Evolutionary conservation across 2,888 invertebrate species (phyloP), one percentile per base, ranked within the genome.

Genomic region (Ophion costatus): DNA sequence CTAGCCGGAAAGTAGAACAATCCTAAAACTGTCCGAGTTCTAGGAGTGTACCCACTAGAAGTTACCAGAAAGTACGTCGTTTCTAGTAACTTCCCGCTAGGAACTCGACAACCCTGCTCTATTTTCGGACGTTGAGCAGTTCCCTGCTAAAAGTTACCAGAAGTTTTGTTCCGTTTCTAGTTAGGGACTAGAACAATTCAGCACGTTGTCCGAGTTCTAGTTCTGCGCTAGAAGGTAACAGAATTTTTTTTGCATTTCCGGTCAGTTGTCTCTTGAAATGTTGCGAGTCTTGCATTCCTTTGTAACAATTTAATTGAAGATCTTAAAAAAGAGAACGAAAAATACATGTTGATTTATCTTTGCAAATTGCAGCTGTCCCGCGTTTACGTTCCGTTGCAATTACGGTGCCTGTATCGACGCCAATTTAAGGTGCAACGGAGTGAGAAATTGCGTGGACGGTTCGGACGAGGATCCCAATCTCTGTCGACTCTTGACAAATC

Each of bases 391-490:
- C 80, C 92, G 91, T 24, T 94, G 94, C 83, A 67, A 87, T 0
- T 94, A 94, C 82, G 94, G 94, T 14, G 94, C 92, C 7, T 94
- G 94, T 83, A 93, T 94, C 42, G 92, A 94, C 70, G 87, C 88
- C 2, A 88, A 91, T 69, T 86, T 90, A 33, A 90, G 88, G 64
- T 94, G 94, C 86, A 90, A 94, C 83, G 92, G 92, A 0, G 81
- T 86, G n/a, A 24, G 22, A 11, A 89, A 94, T 83, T 94, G 94
- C 78, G 92, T 87, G 0, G 94, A 94, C 88, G 91, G 91, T n/a
- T 94, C 94, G 0, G 94, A 94, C 83, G 94, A 94, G 81, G 89
- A 90, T 87, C 83, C 85, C 14, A 33, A 20, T 14, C 33, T 89
- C 10, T 93, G 93, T 59, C 56, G 57, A 29, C n/a, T 29, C 17